Evolutionary conservation across 2,888 invertebrate genomes (phyloP).

Genomic region (Idaea dimidiata): DNA sequence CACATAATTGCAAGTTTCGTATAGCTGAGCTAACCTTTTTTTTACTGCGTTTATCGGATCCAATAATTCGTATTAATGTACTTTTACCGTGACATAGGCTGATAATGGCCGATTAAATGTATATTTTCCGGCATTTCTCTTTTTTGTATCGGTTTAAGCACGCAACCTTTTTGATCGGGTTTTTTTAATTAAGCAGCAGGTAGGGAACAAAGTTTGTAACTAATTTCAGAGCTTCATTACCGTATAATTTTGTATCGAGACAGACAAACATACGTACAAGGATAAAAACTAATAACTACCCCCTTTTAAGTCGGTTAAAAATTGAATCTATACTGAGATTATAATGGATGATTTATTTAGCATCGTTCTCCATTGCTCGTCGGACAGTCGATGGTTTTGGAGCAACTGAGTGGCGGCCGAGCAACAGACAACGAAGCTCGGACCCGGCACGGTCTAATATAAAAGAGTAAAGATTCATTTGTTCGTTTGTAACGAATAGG

Average conservation of each 20-base stretch:
- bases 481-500: too few relatives aligned
- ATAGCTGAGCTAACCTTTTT: neutral
- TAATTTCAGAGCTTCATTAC: too few relatives aligned
- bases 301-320: too few relatives aligned
- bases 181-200: neutral
- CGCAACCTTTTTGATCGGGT: conserved; percentile 7
- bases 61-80: conserved; percentile 17
- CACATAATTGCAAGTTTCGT: neutral
- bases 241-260: neutral
- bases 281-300: neutral
- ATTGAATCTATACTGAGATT: too few relatives aligned
- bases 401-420: too few relatives aligned
- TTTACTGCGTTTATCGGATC: neutral
- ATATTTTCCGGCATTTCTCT: conserved; percentile 25
- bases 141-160: conserved; percentile 21
- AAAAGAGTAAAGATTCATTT: too few relatives aligned
- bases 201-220: neutral
- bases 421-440: too few relatives aligned
- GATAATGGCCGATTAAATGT: conserved; percentile 20
- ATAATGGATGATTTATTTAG: too few relatives aligned
- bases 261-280: neutral
- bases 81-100: conserved; percentile 26
- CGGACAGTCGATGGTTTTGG: too few relatives aligned
- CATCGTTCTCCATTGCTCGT: too few relatives aligned
- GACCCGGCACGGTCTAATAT: too few relatives aligned